phyloP scores from a whole-genome alignment of 1,140 invertebrate species.

The Cherax quadricarinatus region DNA sequence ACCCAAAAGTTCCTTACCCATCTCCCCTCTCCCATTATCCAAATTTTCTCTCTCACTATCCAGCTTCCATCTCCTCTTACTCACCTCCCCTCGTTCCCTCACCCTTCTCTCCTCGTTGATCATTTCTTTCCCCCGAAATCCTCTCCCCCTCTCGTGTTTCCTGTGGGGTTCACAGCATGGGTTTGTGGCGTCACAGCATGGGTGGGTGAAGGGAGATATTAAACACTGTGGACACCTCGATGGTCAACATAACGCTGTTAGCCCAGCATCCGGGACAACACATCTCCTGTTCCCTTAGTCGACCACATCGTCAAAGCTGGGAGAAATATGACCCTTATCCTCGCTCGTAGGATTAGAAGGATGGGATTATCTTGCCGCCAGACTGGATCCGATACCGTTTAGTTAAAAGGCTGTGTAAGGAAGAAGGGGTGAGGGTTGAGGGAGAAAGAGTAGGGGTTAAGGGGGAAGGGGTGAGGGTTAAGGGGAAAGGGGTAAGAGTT shows the following conservation, averaged over 20 bases:
- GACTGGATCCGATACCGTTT: not conserved
- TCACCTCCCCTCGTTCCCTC: not conserved
- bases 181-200: not conserved
- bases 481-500: too few species aligned
- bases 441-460: too few species aligned
- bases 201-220: constrained; percentile 20
- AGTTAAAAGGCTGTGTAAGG: not conserved
- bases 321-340: not conserved
- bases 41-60: not conserved
- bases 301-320: not conserved
- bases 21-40: not conserved
- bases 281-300: not conserved
- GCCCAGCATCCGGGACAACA: constrained; percentile 23
- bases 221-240: not conserved
- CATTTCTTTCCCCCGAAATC: not conserved
- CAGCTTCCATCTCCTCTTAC: not conserved
- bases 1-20: too few species aligned
- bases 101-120: not conserved
- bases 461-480: too few species aligned
- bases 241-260: constrained; percentile 11
- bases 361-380: not conserved
- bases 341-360: not conserved
- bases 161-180: not conserved
- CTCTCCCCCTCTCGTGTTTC: not conserved
- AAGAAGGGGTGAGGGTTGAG: too few species aligned